A percentile compares a stretch with the other conserved stretches of the same genome.
Evolutionary conservation across 2,888 invertebrate species (phyloP).

Genomic region (Hedya salicella): DNA sequence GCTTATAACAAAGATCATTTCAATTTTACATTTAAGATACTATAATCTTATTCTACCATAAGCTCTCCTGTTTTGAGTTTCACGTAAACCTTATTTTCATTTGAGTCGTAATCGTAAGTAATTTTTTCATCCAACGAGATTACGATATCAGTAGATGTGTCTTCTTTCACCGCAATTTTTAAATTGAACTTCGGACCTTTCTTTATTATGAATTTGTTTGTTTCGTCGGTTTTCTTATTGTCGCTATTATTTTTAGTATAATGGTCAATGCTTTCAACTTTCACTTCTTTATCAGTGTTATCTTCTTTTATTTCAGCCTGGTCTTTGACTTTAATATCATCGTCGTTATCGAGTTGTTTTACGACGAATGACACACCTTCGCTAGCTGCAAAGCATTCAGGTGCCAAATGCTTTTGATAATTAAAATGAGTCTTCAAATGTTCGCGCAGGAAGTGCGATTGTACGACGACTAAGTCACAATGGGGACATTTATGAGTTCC

Average conservation of each 20-base stretch:
- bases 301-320: slow-evolving; percentile 27
- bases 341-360: slow-evolving; percentile 77
- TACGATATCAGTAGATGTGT: slow-evolving; percentile 68
- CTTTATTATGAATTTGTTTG: background rate
- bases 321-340: slow-evolving; percentile 53
- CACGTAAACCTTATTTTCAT: slow-evolving; percentile 73
- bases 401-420: slow-evolving; percentile 81
- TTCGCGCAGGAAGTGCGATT: slow-evolving; percentile 90
- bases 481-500: slow-evolving; percentile 90
- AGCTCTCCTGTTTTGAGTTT: slow-evolving; percentile 77
- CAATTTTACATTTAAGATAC: slow-evolving; percentile 2
- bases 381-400: slow-evolving; percentile 86
- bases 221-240: slow-evolving; percentile 1
- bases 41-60: slow-evolving; percentile 56
- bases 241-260: background rate
- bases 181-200: slow-evolving; percentile 43
- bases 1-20: slow-evolving; percentile 6
- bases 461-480: slow-evolving; percentile 92
- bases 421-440: slow-evolving; percentile 92
- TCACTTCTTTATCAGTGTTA: slow-evolving; percentile 5
- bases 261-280: slow-evolving; percentile 20
- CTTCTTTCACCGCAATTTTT: slow-evolving; percentile 18
- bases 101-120: slow-evolving; percentile 50
- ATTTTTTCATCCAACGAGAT: slow-evolving; percentile 64
- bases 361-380: slow-evolving; percentile 85